These are phyloP conservation scores for Champsocephalus gunnari DNA, from an alignment of 2,797 vertebrate species.

Conservation along the genomic window DNA sequence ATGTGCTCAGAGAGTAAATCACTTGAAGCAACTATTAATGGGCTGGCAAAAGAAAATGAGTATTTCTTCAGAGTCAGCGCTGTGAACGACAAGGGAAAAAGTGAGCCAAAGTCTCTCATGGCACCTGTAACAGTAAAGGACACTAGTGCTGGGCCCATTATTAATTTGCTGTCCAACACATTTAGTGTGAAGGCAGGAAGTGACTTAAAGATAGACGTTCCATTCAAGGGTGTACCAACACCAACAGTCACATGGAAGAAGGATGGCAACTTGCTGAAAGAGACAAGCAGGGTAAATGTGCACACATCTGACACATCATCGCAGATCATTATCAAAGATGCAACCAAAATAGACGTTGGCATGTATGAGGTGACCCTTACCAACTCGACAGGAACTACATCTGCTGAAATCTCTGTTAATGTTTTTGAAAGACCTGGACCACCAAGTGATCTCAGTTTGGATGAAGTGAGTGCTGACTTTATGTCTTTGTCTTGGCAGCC, in stretches of 20 bases:
- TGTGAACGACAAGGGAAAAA: constrained; percentile 96
- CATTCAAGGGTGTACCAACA: constrained; percentile 90
- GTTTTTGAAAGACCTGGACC: constrained; percentile 96
- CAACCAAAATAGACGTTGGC: constrained; percentile 91
- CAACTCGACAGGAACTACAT: constrained; percentile 88
- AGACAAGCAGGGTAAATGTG: constrained; percentile 94
- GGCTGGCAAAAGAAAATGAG: constrained; percentile 90
- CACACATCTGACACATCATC: constrained; percentile 89
- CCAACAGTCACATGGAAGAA: constrained; percentile 92
- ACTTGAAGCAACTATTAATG: constrained; percentile 88
- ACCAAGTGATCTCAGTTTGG: constrained; percentile 88
- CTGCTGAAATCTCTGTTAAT: constrained; percentile 88
- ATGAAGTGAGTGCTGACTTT: constrained; percentile 94
- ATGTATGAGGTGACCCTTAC: constrained; percentile 90
- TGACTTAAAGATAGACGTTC: constrained; percentile 95
- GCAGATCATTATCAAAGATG: constrained; percentile 92
- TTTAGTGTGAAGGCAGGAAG: constrained; percentile 93
- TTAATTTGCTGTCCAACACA: constrained; percentile 91
- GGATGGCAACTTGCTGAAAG: constrained; percentile 90
- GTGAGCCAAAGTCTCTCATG: constrained; percentile 92
- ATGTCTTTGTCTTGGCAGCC: constrained; percentile 93
- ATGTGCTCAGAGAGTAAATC: constrained; percentile 91
- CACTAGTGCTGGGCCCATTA: constrained; percentile 88
- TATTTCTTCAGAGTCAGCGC: constrained; percentile 94
- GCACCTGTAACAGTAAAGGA: constrained; percentile 91